These are phyloP conservation scores for Meriones unguiculatus DNA, from an alignment of 2,113 vertebrate species.

Conservation along the genomic window DNA sequence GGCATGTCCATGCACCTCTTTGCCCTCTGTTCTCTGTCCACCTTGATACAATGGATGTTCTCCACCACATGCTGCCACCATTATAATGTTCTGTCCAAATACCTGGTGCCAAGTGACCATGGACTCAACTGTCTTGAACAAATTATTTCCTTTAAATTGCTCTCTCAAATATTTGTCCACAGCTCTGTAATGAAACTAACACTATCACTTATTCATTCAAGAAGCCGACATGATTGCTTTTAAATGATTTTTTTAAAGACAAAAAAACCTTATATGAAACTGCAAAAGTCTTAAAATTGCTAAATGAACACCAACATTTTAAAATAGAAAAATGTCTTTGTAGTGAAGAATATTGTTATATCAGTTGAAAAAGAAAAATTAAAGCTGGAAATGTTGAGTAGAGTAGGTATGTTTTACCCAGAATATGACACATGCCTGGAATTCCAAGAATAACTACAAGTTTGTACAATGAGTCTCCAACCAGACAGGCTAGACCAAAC, in stretches of 20 bases:
- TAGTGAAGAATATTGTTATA: background rate
- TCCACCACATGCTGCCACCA: background rate
- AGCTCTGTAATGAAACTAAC: background rate
- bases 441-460: background rate
- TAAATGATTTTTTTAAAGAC: background rate
- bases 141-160: background rate
- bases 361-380: background rate
- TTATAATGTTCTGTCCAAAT: background rate
- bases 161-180: background rate
- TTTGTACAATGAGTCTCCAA: background rate
- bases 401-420: background rate
- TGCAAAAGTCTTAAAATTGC: background rate
- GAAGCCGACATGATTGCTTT: background rate
- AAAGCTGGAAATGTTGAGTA: background rate
- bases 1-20: background rate
- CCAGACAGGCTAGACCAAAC: background rate
- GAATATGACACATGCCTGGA: background rate
- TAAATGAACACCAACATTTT: background rate
- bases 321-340: slow-evolving; percentile 10
- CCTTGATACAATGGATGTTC: background rate
- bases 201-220: background rate
- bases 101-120: background rate
- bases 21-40: background rate
- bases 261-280: slow-evolving; percentile 7
- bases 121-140: background rate